phyloP scores from a whole-genome alignment of 2,888 invertebrate genomes.

The Thymelicus sylvestris region DNA sequence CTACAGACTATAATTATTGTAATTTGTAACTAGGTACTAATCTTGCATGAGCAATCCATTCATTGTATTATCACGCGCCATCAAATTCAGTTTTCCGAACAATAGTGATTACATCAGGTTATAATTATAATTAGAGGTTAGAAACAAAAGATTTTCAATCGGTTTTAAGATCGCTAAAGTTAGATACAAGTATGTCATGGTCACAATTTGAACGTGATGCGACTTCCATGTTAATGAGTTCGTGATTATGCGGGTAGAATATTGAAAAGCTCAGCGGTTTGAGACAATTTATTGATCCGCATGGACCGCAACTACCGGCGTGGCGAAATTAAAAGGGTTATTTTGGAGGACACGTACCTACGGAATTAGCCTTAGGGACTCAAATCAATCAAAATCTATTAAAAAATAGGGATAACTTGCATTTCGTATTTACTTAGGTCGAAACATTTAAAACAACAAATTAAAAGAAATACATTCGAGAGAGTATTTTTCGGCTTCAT shows the following conservation, averaged over 20 bases:
- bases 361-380: no score
- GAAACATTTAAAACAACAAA: no score
- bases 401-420: no score
- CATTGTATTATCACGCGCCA: not conserved
- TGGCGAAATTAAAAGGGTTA: no score
- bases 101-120: slow-evolving; percentile 21
- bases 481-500: no score
- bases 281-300: no score
- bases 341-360: no score
- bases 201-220: slow-evolving; percentile 4
- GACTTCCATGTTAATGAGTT: slow-evolving; percentile 4
- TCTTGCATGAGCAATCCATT: slow-evolving; percentile 7
- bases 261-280: no score
- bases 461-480: no score
- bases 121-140: slow-evolving; percentile 24
- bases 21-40: not conserved
- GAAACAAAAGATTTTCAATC: slow-evolving; percentile 12
- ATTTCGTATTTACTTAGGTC: no score
- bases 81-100: slow-evolving; percentile 13
- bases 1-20: not conserved
- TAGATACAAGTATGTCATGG: slow-evolving; percentile 8
- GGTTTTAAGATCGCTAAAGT: slow-evolving; percentile 6
- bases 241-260: not conserved
- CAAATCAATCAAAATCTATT: no score
- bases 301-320: no score